Conservation (phyloP, 2,797 vertebrate species). For the Alcedo quadribrachys region DNA sequence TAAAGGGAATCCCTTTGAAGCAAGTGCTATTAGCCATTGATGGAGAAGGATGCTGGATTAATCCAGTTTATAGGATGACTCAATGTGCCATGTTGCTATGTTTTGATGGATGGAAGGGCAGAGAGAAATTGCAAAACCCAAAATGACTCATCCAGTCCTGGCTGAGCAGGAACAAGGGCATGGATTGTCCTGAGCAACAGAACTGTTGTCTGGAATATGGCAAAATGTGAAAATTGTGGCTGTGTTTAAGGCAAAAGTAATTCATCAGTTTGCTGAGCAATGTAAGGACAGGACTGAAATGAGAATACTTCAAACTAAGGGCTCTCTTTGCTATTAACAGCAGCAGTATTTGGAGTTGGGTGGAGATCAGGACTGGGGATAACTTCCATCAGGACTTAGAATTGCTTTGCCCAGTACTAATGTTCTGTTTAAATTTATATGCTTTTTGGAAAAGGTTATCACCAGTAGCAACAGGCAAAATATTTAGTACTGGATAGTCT, state of each 20-base stretch:
- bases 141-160: constrained; percentile 20
- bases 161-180: neutral
- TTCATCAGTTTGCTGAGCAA: neutral
- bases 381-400: constrained; percentile 2
- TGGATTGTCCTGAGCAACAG: neutral
- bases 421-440: constrained; percentile 36
- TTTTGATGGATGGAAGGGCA: neutral
- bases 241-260: neutral
- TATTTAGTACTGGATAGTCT: constrained; percentile 46
- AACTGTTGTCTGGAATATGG: neutral
- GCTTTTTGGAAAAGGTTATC: constrained; percentile 61
- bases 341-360: neutral
- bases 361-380: neutral
- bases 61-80: neutral
- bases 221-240: neutral
- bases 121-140: neutral
- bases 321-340: neutral
- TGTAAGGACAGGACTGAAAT: neutral
- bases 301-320: neutral
- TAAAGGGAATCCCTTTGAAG: neutral
- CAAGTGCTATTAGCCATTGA: neutral
- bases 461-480: constrained; percentile 66
- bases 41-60: neutral
- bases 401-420: constrained; percentile 25
- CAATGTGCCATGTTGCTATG: neutral